These are phyloP conservation scores for Callionymus lyra DNA, from an alignment of 2,113 vertebrate genomes.

Conservation along the genomic window DNA sequence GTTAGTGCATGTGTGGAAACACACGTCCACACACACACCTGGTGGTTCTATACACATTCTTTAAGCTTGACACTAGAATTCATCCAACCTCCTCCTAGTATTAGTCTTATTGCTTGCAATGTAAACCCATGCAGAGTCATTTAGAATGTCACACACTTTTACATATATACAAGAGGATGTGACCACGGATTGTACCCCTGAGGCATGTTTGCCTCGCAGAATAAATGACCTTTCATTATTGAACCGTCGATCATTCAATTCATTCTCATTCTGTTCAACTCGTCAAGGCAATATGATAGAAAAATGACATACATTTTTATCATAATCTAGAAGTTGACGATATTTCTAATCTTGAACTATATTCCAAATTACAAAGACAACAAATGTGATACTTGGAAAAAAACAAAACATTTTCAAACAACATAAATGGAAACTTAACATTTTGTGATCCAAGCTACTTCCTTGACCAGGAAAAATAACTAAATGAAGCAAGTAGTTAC, in stretches of 20 bases:
- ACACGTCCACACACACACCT: slow-evolving; percentile 55
- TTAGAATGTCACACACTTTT: slow-evolving; percentile 58
- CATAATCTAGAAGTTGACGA: not conserved
- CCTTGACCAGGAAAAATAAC: too few relatives aligned
- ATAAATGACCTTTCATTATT: too few relatives aligned
- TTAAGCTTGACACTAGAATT: slow-evolving; percentile 50
- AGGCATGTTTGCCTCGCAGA: slow-evolving; percentile 1
- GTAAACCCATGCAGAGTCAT: slow-evolving; percentile 63
- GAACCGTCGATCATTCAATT: too few relatives aligned
- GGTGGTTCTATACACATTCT: slow-evolving; percentile 55
- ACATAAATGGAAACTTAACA: too few relatives aligned
- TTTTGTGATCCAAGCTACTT: too few relatives aligned
- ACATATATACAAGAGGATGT: slow-evolving; percentile 59
- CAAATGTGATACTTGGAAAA: too few relatives aligned
- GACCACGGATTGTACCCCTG: slow-evolving; percentile 14
- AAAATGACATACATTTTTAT: not conserved
- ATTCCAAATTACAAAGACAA: too few relatives aligned
- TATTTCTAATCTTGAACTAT: too few relatives aligned
- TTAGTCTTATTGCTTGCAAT: slow-evolving; percentile 65
- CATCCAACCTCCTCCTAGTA: slow-evolving; percentile 49
- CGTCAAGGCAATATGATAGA: not conserved
- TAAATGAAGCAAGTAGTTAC: too few relatives aligned
- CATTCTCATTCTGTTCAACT: slow-evolving; percentile 1
- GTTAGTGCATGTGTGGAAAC: slow-evolving; percentile 58
- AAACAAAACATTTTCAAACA: too few relatives aligned